These are phyloP conservation scores for Pseudochirops cupreus DNA, from an alignment of 2,797 vertebrate genomes.

Conservation along the genomic window DNA sequence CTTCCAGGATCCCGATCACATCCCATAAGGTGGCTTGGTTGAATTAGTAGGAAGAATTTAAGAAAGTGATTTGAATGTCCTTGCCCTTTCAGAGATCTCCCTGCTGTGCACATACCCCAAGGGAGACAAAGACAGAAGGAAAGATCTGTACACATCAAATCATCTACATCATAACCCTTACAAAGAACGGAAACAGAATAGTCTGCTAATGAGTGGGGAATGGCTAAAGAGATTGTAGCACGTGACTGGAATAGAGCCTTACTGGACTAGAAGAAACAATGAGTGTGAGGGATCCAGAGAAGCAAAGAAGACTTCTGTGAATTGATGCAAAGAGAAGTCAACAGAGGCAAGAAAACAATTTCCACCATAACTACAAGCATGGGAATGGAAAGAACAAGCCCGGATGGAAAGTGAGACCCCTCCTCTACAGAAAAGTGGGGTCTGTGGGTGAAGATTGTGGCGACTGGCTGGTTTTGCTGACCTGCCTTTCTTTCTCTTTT, in stretches of 20 bases:
- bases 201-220: neutral
- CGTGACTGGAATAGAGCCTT: no score
- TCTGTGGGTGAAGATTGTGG: neutral
- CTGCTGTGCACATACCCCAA: neutral
- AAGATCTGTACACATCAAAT: neutral
- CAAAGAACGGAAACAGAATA: neutral
- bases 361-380: neutral
- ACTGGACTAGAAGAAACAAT: neutral
- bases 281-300: neutral
- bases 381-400: neutral
- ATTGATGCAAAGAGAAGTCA: neutral
- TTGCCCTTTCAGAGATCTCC: neutral
- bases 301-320: neutral
- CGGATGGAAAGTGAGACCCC: no score
- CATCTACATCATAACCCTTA: rapidly evolving
- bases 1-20: neutral
- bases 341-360: neutral
- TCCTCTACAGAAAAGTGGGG: neutral
- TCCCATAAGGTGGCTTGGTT: neutral
- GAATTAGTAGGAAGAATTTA: neutral
- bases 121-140: neutral
- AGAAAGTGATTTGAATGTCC: neutral
- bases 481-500: neutral
- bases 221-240: neutral
- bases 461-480: neutral